Evolutionary conservation across 2,113 vertebrate genomes (phyloP).

Genomic region (Seriola dumerili): DNA sequence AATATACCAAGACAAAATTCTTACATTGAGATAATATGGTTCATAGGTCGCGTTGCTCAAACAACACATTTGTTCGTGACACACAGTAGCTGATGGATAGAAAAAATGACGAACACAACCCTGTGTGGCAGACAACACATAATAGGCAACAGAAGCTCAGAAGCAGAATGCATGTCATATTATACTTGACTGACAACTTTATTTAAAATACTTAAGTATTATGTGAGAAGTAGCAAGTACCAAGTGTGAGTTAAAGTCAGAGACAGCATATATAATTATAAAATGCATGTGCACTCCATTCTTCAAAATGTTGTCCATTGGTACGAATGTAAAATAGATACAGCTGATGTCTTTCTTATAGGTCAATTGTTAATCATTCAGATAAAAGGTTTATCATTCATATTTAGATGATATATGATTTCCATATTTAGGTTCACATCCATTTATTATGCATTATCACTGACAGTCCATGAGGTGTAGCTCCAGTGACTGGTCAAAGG

Average conservation of each 20-base stretch:
- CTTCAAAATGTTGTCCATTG: not conserved
- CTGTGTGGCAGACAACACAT: not conserved
- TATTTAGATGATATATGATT: not conserved
- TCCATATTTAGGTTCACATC: not conserved
- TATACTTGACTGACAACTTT: not conserved
- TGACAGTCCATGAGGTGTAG: not conserved
- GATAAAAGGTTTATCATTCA: not conserved
- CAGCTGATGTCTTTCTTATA: too few species aligned
- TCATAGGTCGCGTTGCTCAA: too few species aligned
- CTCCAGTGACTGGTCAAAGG: not conserved
- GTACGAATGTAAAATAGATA: not conserved
- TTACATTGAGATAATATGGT: too few species aligned
- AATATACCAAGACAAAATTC: not conserved
- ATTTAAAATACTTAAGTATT: too few species aligned
- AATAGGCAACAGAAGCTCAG: not conserved
- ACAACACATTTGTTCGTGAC: not conserved
- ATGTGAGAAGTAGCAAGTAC: not conserved
- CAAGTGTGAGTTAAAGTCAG: not conserved
- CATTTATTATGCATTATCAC: not conserved
- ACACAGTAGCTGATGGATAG: not conserved
- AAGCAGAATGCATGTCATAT: not conserved
- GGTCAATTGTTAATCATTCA: not conserved
- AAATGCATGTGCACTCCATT: not conserved
- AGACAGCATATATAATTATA: too few species aligned
- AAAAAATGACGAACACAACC: not conserved